Evolutionary conservation across 2,113 vertebrate genomes (phyloP).

Genomic region (Oxyura jamaicensis): DNA sequence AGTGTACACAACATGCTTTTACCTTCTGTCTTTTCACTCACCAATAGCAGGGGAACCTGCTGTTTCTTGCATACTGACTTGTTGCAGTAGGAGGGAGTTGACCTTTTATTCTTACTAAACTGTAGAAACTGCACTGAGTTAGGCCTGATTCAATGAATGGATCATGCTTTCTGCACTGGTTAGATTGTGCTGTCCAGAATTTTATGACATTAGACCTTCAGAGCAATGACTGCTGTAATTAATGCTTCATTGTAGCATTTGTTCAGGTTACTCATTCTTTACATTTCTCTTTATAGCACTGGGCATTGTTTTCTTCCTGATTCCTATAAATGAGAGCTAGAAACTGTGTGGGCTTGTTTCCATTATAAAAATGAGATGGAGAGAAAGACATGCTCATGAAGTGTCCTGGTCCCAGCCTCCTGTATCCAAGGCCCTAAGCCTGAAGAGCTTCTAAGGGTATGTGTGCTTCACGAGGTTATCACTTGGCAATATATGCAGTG

Average conservation of each 20-base stretch:
- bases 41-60: neutral
- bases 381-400: neutral
- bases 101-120: neutral
- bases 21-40: neutral
- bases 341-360: neutral
- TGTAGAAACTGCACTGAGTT: neutral
- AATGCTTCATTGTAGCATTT: neutral
- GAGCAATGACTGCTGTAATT: neutral
- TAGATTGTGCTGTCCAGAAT: neutral
- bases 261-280: neutral
- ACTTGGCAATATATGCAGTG: neutral
- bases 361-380: neutral
- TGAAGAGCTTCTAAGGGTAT: neutral
- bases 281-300: too few relatives aligned
- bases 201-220: neutral
- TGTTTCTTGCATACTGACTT: neutral
- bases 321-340: neutral
- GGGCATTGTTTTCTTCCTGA: neutral
- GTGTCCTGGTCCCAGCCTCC: neutral
- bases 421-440: neutral
- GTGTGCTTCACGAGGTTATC: accelerated
- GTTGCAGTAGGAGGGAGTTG: neutral
- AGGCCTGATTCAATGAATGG: neutral
- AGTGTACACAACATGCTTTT: neutral
- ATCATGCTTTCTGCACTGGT: neutral